phyloP scores from a whole-genome alignment of 2,113 vertebrate species.

The Urocitellus parryii region DNA sequence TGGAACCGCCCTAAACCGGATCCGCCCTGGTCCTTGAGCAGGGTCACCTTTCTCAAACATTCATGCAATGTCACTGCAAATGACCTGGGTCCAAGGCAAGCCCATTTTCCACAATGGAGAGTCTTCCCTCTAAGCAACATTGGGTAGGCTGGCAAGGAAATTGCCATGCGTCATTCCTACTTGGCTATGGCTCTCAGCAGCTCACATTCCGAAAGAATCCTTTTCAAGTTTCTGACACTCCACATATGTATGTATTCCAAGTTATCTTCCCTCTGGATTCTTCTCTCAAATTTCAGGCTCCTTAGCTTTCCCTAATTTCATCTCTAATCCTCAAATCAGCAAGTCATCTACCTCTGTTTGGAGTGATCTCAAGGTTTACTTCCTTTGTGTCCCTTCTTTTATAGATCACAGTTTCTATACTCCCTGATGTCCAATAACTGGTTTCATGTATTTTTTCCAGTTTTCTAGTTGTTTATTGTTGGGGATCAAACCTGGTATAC shows the following conservation, averaged over 20 bases:
- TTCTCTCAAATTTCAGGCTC: not conserved
- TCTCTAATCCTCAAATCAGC: not conserved
- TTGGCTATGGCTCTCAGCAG: too few species aligned
- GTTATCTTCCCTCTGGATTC: not conserved
- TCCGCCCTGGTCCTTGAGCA: too few species aligned
- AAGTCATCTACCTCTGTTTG: not conserved
- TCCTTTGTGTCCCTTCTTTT: not conserved
- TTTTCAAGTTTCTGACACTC: not conserved
- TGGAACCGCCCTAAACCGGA: too few species aligned
- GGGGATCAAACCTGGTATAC: not conserved
- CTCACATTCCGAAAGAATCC: not conserved
- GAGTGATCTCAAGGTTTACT: not conserved
- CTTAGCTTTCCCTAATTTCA: not conserved
- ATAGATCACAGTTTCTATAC: not conserved
- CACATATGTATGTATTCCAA: not conserved
- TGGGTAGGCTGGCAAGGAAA: too few species aligned
- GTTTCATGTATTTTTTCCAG: not conserved
- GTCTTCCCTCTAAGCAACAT: too few species aligned
- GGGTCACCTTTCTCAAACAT: too few species aligned
- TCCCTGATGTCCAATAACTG: not conserved
- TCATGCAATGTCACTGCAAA: too few species aligned
- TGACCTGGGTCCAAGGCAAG: too few species aligned
- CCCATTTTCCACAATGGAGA: too few species aligned
- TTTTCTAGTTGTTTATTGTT: not conserved
- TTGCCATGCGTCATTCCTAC: too few species aligned